A percentile compares a stretch with the other conserved stretches of the same genome.
phyloP scores from a whole-genome alignment of 1,140 invertebrate species.

The Pogonus chalceus region DNA sequence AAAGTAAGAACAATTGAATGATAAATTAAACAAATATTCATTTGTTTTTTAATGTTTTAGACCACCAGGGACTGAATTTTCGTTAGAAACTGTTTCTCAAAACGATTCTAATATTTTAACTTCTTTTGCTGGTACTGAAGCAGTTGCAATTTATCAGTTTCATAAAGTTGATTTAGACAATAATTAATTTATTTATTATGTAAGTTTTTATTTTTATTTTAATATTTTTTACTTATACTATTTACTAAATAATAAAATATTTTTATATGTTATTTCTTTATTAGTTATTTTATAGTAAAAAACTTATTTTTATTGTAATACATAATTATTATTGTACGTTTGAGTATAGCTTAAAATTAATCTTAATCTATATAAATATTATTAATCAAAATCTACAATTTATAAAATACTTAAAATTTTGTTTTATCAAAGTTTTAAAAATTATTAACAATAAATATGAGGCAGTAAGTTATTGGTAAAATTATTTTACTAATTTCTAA shows the following conservation, averaged over 20 bases:
- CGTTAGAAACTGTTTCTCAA: not conserved
- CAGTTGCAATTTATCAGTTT: not conserved
- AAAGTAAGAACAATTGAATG: not conserved
- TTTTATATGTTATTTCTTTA: not conserved
- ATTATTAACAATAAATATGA: too few relatives aligned
- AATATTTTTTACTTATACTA: not conserved
- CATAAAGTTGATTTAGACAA: constrained; percentile 1
- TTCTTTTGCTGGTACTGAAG: not conserved
- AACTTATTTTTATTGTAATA: constrained; percentile 1
- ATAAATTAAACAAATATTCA: too few relatives aligned
- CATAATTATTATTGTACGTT: too few relatives aligned
- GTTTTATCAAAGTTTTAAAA: too few relatives aligned
- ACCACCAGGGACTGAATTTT: not conserved
- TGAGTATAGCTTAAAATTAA: too few relatives aligned
- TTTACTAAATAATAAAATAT: not conserved
- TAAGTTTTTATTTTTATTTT: not conserved
- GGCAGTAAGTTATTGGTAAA: too few relatives aligned
- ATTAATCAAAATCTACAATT: too few relatives aligned
- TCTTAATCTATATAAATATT: too few relatives aligned
- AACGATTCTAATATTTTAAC: not conserved
- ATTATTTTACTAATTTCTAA: not conserved
- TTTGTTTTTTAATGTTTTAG: not conserved
- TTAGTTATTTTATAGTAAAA: constrained; percentile 1
- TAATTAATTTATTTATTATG: not conserved
- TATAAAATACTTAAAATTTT: too few relatives aligned